Conservation (phyloP, 2,888 invertebrate genomes). For the Diarsia mendica region DNA sequence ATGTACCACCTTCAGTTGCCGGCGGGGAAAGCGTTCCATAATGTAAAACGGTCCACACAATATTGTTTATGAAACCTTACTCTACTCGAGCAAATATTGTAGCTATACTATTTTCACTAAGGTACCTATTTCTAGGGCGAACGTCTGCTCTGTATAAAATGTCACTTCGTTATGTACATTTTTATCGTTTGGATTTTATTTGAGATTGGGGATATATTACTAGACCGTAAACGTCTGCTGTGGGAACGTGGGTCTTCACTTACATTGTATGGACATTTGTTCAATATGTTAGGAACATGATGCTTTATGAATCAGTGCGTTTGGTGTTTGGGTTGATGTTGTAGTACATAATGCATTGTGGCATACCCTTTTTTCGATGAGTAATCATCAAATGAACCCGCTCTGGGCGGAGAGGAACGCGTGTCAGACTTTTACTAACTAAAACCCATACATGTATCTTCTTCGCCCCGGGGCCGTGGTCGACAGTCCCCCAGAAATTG, state of each 20-base stretch:
- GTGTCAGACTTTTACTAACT: too few relatives aligned
- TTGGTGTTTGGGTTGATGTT: not conserved
- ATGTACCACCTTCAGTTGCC: conserved; percentile 30
- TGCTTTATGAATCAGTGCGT: not conserved
- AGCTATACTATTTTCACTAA: conserved; percentile 57
- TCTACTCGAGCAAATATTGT: conserved; percentile 51
- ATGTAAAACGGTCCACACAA: conserved; percentile 55
- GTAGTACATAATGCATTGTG: not conserved
- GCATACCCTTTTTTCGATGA: too few relatives aligned
- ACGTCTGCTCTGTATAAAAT: conserved; percentile 48
- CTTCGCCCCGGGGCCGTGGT: too few relatives aligned
- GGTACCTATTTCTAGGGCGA: conserved; percentile 43
- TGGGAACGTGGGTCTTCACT: conserved; percentile 3
- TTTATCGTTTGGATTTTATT: conserved; percentile 32
- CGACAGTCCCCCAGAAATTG: too few relatives aligned
- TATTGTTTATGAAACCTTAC: conserved; percentile 61
- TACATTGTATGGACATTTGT: not conserved
- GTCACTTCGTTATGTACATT: conserved; percentile 22
- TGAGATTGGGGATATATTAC: conserved; percentile 26
- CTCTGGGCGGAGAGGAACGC: too few relatives aligned
- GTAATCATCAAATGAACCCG: too few relatives aligned
- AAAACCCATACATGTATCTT: too few relatives aligned
- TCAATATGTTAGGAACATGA: not conserved
- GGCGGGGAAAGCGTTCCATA: conserved; percentile 31
- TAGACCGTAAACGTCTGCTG: conserved; percentile 23